Percentiles rank a stretch among this genome's conserved stretches.
Conservation (phyloP, 2,113 vertebrate species). For the Xerus inauris region DNA sequence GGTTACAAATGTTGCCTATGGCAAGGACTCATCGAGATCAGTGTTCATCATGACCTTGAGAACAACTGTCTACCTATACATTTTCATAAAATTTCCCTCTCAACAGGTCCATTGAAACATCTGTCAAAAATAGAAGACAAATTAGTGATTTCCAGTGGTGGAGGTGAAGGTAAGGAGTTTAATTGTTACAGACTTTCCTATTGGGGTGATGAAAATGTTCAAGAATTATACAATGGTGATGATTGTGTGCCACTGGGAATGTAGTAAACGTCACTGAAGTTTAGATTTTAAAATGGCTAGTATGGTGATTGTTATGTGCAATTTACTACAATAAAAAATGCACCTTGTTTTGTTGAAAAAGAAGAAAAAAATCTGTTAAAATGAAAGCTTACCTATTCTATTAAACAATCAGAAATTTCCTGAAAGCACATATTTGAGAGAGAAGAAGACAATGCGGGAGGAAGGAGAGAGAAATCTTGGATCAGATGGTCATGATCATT, state of each 20-base stretch:
- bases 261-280: no score
- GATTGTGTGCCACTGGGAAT: no score
- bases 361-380: background rate
- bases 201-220: no score
- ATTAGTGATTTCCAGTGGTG: no score
- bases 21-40: background rate
- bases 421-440: background rate
- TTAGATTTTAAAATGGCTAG: no score
- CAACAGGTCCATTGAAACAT: background rate
- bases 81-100: background rate
- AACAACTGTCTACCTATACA: background rate
- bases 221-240: no score
- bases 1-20: background rate
- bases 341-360: no score
- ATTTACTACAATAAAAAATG: no score
- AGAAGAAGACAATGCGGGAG: background rate
- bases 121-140: background rate
- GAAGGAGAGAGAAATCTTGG: background rate
- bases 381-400: background rate
- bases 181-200: no score
- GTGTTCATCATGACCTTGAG: background rate
- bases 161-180: no score
- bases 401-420: background rate
- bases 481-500: background rate
- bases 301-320: no score